Base-by-base conservation (phyloP, 2,888 invertebrate genomes). In the Xestia c-nigrum region DNA sequence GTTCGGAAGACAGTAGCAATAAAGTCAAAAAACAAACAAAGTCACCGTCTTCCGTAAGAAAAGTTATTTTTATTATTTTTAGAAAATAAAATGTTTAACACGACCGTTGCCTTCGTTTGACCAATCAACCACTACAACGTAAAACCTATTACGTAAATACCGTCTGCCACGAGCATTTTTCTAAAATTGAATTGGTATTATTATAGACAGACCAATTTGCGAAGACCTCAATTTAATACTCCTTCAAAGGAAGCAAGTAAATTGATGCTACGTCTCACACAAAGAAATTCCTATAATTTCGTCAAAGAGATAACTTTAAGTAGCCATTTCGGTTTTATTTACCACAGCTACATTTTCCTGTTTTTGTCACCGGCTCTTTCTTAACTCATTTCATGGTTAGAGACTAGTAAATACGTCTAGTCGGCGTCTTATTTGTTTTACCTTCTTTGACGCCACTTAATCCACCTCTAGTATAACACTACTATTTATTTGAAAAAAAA, bases 211-310 rank as follows among this genome's bases (percentile, higher is more conserved):
- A 64, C 40, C 63, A 80, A 84, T 84, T 84, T 72, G 16, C 46
- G 24, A 40, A 52, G 38, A 63, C n/a, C 55, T 59, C 55, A 73
- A 84, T 81, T 63, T 46, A 85, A 81, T 81, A 59, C 63, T 38
- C 24, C 16, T 21, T 69, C 69, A 81, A 85, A 74, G 31, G 16
- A 5, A 67, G 19, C 31, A 14, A 43, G 40, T 52, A 65, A 64
- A 74, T 74, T 57, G 55, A 65, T 21, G 12, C 12, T n/a, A n/a
- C 5, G 43, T 16, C 21, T 57, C 40, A 40, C n/a, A 57, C 55
- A 57, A 64, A 24, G 40, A 61, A 69, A 77, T 65, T 46, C 38
- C 46, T 68, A 55, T 40, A 74, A 74, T 57, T 63, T 57, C 59
- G 24, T 63, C 57, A 21, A 31, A 31, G 19, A 84, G 57, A 64